Evolutionary conservation across 1,140 invertebrate species (phyloP).

Genomic region (Drosophila triauraria): DNA sequence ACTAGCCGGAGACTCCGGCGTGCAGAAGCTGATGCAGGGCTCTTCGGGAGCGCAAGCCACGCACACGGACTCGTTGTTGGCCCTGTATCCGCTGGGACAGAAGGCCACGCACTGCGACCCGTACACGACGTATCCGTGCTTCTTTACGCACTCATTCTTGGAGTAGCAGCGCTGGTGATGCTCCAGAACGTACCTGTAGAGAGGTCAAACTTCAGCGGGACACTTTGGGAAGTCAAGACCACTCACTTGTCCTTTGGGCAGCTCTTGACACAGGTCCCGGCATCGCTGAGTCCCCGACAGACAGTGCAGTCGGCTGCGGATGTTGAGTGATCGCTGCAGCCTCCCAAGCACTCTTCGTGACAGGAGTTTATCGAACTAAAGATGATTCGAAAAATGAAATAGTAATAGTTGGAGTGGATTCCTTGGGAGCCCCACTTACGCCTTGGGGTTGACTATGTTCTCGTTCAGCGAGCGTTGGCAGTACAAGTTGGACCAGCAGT

Average conservation of each 20-base stretch:
- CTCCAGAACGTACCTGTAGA: constrained; percentile 61
- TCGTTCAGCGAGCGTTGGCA: constrained; percentile 79
- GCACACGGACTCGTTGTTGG: constrained; percentile 45
- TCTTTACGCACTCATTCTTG: constrained; percentile 40
- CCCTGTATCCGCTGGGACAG: constrained; percentile 65
- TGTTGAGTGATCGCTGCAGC: constrained; percentile 48
- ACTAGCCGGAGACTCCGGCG: constrained; percentile 29
- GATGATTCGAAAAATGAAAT: background rate
- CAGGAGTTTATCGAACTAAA: constrained; percentile 45
- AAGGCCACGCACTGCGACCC: constrained; percentile 57
- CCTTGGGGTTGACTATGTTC: constrained; percentile 53
- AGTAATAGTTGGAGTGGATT: background rate
- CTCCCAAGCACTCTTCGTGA: constrained; percentile 73
- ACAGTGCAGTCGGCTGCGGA: constrained; percentile 57
- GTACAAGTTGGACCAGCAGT: constrained; percentile 71
- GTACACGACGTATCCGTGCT: constrained; percentile 32
- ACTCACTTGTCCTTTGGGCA: constrained; percentile 71
- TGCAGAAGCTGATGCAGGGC: constrained; percentile 61
- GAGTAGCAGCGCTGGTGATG: constrained; percentile 69
- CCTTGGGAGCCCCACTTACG: constrained; percentile 24
- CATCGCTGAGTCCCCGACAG: constrained; percentile 63
- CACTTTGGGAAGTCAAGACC: background rate
- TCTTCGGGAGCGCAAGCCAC: constrained; percentile 44
- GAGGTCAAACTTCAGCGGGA: background rate
- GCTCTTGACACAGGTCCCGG: constrained; percentile 60